These are phyloP conservation scores for Corythornis cristatus DNA, from an alignment of 2,113 vertebrate genomes.

Conservation along the genomic window DNA sequence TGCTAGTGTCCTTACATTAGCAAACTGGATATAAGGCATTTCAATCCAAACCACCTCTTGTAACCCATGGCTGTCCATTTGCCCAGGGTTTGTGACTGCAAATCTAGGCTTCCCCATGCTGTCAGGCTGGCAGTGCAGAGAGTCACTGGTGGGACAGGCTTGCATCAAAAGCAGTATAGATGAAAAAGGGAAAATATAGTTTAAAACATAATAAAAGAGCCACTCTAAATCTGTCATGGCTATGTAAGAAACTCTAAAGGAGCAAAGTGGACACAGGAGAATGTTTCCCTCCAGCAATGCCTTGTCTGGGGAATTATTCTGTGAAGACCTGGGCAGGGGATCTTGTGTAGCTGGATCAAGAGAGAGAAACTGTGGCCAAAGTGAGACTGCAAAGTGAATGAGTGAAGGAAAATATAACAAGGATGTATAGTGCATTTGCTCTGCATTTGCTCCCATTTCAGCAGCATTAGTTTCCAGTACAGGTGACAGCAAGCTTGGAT, in stretches of 20 bases:
- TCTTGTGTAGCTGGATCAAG: background rate
- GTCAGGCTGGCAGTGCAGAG: background rate
- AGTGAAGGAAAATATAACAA: background rate
- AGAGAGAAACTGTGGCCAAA: background rate
- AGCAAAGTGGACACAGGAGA: background rate
- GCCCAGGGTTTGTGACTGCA: background rate
- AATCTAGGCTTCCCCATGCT: background rate
- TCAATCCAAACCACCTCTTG: background rate
- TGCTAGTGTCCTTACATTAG: background rate
- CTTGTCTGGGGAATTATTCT: background rate
- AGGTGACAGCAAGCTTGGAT: background rate
- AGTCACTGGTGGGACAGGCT: background rate
- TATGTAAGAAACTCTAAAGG: background rate
- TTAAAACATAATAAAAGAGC: background rate
- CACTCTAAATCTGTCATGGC: background rate
- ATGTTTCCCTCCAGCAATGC: background rate
- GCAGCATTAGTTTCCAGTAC: background rate
- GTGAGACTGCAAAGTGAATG: background rate
- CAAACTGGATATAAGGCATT: background rate
- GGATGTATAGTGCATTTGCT: background rate
- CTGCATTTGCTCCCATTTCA: background rate
- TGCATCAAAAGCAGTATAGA: background rate
- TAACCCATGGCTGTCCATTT: background rate
- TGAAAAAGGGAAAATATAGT: background rate
- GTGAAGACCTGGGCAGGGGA: background rate